phyloP scores from a whole-genome alignment of 2,888 invertebrate genomes.

The Acanthacorydalis orientalis region DNA sequence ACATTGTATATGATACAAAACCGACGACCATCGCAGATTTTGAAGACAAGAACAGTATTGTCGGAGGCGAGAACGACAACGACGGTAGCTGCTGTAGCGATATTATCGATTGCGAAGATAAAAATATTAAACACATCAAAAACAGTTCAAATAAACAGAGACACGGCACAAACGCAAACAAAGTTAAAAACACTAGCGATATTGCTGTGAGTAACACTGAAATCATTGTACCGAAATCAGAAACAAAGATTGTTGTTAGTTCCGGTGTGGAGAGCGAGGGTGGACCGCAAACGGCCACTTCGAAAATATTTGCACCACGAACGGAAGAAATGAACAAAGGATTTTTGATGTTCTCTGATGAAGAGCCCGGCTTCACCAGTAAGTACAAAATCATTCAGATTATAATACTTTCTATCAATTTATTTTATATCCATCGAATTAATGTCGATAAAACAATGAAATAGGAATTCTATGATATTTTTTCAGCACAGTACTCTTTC shows the following conservation, averaged over 20 bases:
- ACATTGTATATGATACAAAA: slow-evolving; percentile 7
- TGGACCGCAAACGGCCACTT: slow-evolving; percentile 49
- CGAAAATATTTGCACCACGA: slow-evolving; percentile 62
- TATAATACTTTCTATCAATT: no score
- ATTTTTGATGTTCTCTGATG: slow-evolving; percentile 74
- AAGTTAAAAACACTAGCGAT: background rate
- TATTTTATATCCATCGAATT: no score
- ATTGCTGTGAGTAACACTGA: slow-evolving; percentile 23
- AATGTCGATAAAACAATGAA: no score
- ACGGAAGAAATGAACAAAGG: slow-evolving; percentile 90
- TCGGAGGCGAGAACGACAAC: slow-evolving; percentile 4
- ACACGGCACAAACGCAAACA: background rate
- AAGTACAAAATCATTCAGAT: slow-evolving; percentile 31
- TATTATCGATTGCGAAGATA: background rate
- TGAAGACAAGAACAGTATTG: slow-evolving; percentile 11
- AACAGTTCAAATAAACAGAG: no score
- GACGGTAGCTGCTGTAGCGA: background rate
- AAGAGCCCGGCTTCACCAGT: slow-evolving; percentile 72
- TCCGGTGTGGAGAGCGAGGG: slow-evolving; percentile 12
- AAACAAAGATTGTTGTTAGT: background rate
- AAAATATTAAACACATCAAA: background rate
- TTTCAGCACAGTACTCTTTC: no score
- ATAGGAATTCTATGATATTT: no score
- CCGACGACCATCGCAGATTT: slow-evolving; percentile 11
- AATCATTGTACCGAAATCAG: slow-evolving; percentile 25